Evolutionary conservation across 2,113 vertebrate species (phyloP).

Genomic region (Herpetotheres cachinnans): DNA sequence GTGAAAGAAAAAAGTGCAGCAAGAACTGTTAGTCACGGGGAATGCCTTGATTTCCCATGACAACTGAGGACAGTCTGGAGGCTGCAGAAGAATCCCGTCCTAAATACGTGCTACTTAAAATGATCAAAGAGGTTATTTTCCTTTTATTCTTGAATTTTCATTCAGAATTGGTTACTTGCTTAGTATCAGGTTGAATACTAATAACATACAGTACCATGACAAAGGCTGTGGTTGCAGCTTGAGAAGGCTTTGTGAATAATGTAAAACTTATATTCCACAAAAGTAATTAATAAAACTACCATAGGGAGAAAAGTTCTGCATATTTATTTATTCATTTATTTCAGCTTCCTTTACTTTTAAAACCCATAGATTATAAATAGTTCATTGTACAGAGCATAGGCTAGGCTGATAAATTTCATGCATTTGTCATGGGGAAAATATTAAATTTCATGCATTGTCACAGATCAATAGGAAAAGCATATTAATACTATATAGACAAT

Average conservation of each 20-base stretch:
- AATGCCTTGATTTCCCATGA: neutral
- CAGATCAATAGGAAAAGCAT: neutral
- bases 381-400: neutral
- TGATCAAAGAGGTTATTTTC: conserved; percentile 2
- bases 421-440: conserved; percentile 24
- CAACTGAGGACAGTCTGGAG: neutral
- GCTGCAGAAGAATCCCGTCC: neutral
- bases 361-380: neutral
- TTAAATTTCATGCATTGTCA: conserved; percentile 20
- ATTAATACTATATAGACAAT: neutral
- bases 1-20: neutral
- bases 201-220: neutral
- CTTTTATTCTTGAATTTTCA: conserved; percentile 18
- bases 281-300: conserved; percentile 17
- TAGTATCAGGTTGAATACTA: neutral
- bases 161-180: neutral
- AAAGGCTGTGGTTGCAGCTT: neutral
- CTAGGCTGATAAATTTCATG: conserved; percentile 19
- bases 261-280: neutral
- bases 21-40: neutral
- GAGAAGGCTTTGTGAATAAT: neutral
- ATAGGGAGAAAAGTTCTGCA: neutral
- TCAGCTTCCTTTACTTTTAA: neutral
- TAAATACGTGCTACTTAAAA: neutral
- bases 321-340: conserved; percentile 39